A percentile compares a stretch with the other conserved stretches of the same genome.
These are phyloP conservation scores for Todus mexicanus DNA, from an alignment of 2,797 vertebrate genomes.

Conservation along the genomic window DNA sequence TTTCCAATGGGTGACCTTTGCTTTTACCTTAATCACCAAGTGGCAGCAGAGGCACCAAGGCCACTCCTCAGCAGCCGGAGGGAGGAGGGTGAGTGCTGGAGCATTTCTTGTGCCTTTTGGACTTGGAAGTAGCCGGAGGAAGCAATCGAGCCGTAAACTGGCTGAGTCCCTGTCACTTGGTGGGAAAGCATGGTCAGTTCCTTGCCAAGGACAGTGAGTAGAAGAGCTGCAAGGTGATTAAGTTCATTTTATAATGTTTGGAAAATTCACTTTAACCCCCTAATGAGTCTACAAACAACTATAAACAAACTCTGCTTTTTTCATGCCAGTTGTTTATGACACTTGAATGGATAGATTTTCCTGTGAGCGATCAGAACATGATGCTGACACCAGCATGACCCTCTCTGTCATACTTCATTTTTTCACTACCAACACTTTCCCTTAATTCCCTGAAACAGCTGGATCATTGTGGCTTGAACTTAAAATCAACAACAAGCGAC, in stretches of 20 bases:
- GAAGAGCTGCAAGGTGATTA: background rate
- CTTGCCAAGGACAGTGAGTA: rapidly evolving
- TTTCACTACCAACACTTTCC: background rate
- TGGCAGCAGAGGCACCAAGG: background rate
- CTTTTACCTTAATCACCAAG: background rate
- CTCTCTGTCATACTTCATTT: background rate
- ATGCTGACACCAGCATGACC: background rate
- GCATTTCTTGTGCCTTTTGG: background rate
- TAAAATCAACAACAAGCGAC: background rate
- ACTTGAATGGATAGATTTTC: background rate
- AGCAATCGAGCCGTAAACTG: background rate
- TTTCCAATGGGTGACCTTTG: background rate
- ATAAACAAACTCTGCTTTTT: background rate
- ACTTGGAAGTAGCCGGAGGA: background rate
- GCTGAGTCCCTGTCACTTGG: rapidly evolving
- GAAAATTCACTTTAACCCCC: background rate
- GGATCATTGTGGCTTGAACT: background rate
- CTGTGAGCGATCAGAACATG: background rate
- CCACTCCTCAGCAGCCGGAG: background rate
- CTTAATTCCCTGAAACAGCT: slow-evolving; percentile 24
- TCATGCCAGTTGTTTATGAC: background rate
- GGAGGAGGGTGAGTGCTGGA: rapidly evolving
- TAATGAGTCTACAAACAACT: background rate
- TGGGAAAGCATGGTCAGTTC: background rate
- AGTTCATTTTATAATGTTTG: background rate